phyloP scores from a whole-genome alignment of 2,113 vertebrate species.

The human (Homo sapiens) region DNA sequence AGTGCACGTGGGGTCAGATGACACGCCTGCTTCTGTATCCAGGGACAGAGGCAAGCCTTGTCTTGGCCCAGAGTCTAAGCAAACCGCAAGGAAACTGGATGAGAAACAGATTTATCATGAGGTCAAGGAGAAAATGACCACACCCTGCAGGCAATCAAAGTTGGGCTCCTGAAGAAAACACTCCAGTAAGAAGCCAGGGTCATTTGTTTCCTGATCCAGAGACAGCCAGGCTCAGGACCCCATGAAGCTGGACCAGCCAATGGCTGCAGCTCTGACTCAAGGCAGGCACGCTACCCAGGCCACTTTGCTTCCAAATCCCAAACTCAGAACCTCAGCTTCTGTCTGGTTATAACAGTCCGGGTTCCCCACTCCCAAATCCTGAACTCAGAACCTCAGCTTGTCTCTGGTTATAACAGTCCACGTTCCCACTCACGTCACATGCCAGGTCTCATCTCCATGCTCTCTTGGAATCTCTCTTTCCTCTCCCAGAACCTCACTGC shows the following conservation, averaged over 20 bases:
- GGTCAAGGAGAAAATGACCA: not conserved
- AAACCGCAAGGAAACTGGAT: not conserved
- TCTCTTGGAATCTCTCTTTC: not conserved
- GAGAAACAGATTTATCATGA: not conserved
- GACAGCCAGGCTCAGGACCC: not conserved
- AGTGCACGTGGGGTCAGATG: not conserved
- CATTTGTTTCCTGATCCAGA: not conserved
- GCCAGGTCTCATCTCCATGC: no score
- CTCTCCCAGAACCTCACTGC: not conserved
- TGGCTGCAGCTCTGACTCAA: not conserved
- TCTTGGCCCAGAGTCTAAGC: not conserved
- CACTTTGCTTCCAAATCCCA: not conserved
- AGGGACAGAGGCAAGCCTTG: not conserved
- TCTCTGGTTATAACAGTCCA: not conserved
- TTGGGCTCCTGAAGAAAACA: not conserved
- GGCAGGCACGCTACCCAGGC: no score
- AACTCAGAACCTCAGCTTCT: not conserved
- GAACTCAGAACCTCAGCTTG: not conserved
- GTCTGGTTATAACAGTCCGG: not conserved
- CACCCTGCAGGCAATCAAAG: not conserved
- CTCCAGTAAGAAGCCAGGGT: not conserved
- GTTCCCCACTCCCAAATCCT: no score
- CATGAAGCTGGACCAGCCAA: not conserved
- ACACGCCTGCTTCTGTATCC: not conserved
- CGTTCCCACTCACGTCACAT: rapidly evolving